Base-by-base conservation (phyloP, 1,140 invertebrate genomes). In the Hestina assimilis region DNA sequence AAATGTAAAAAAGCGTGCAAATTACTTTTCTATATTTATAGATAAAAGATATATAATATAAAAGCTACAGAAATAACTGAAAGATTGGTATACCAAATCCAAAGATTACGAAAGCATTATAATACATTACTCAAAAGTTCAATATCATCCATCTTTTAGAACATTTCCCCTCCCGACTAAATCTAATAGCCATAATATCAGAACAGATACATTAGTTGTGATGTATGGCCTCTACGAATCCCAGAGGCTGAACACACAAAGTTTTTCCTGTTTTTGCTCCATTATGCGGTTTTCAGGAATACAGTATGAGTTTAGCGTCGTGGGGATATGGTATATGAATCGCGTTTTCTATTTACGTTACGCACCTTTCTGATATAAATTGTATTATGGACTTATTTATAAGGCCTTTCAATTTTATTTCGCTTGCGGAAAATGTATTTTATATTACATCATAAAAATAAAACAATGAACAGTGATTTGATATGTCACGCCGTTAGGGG, bases 201-300 rank as follows among this genome's bases (percentile, higher is more conserved):
- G 11, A 24, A 0, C 12, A 51, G 33, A 40, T 48, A 48, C 28
- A 31, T 33, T 51, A 51, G 4, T 15, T 29, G 20, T 48, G 43
- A 56, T 56, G 11, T 48, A 41, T 48, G 17, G 24, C n/a, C n/a
- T n/a, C 26, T 24, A 12, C 4, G 14, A 38, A 21, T 45, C 43
- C 53, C 41, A 19, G 15, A n/a, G 12, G 53, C 17, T 35, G 21
- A 40, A 52, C 50, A 19, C 20, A 56, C 28, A 9, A 47, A 47
- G 12, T 35, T 38, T 38, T 50, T 40, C 29, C 21, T 11, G 31
- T 45, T 28, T 26, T n/a, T 46, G 14, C 41, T 24, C 21, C 41
- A 43, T 43, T 24, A 43, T 43, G 41, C 12, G 21, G 41, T 43
- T 24, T n/a, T 43, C 12, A 21, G 23, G 21, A 43, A 43, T 24